phyloP scores from a whole-genome alignment of 92 coral and sea anemone genomes.

The Zoanthus sansibaricus region DNA sequence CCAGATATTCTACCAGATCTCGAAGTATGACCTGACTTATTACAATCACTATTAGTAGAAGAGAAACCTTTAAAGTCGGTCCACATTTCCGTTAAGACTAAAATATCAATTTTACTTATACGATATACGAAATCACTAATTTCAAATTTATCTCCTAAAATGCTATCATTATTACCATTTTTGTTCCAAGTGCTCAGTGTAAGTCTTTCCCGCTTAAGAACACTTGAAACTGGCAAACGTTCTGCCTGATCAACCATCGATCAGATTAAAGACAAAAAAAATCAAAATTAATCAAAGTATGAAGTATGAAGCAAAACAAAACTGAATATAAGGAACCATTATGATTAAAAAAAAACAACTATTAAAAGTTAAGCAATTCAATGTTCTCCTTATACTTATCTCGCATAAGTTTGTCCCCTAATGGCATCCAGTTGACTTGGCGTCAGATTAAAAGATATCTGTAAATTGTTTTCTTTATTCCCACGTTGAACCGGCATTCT shows the following conservation, averaged over 20 bases:
- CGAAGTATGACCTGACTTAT: not conserved
- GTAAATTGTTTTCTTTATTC: not conserved
- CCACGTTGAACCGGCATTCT: no score
- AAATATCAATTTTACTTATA: not conserved
- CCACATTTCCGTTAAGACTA: slow-evolving; percentile 5
- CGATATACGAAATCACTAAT: not conserved
- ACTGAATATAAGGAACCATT: not conserved
- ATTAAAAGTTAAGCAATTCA: not conserved
- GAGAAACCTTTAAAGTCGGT: not conserved
- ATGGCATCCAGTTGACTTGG: not conserved
- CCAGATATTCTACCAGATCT: not conserved
- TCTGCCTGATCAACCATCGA: not conserved
- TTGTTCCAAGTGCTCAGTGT: not conserved
- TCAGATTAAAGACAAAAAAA: not conserved
- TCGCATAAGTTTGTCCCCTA: not conserved
- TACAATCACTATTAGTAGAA: not conserved
- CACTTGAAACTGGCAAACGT: not conserved
- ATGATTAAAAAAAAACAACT: not conserved
- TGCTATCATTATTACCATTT: not conserved
- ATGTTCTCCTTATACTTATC: slow-evolving; percentile 4
- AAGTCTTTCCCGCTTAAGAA: not conserved
- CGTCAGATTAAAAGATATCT: not conserved
- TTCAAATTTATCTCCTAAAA: no score
- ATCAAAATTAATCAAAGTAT: not conserved
- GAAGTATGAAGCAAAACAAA: not conserved